These are phyloP conservation scores for Siniperca obscura DNA, from an alignment of 2,797 vertebrate genomes.

Conservation along the genomic window DNA sequence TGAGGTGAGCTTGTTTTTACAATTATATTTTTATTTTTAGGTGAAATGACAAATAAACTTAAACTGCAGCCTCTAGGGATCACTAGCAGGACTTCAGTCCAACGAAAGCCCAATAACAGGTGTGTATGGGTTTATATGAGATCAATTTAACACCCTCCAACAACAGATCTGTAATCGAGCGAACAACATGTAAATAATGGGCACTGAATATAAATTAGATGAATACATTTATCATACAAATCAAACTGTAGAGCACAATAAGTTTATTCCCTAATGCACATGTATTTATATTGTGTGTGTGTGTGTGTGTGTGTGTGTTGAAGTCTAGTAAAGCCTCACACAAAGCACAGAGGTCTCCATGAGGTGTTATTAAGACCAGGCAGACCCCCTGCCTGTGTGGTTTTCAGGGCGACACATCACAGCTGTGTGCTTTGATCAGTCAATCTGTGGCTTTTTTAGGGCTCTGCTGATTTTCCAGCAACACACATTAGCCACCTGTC, in stretches of 20 bases:
- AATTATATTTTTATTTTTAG: not conserved
- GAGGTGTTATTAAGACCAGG: constrained; percentile 10
- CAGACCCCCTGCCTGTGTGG: constrained; percentile 17
- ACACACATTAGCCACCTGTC: constrained; percentile 15
- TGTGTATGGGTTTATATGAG: not conserved
- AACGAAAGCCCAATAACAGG: not conserved
- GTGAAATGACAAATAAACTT: not conserved
- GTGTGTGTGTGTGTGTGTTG: not conserved
- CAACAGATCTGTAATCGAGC: not conserved
- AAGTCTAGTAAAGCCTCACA: constrained; percentile 3
- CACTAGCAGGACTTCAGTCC: not conserved
- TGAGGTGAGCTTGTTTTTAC: not conserved
- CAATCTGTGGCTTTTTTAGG: not conserved
- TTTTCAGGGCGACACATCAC: constrained; percentile 21
- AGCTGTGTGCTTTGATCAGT: constrained; percentile 27
- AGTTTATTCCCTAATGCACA: not conserved
- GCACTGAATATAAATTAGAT: constrained; percentile 9
- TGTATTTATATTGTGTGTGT: not conserved
- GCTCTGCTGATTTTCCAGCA: not conserved
- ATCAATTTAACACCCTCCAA: not conserved
- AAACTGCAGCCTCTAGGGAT: not conserved
- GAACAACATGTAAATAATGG: not conserved
- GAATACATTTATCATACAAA: not conserved
- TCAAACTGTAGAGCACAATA: not conserved
- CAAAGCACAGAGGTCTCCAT: constrained; percentile 14